Evolutionary conservation across 2,888 invertebrate species (phyloP), one percentile per base, ranked within the genome.

Genomic region (Portevinia maculata): DNA sequence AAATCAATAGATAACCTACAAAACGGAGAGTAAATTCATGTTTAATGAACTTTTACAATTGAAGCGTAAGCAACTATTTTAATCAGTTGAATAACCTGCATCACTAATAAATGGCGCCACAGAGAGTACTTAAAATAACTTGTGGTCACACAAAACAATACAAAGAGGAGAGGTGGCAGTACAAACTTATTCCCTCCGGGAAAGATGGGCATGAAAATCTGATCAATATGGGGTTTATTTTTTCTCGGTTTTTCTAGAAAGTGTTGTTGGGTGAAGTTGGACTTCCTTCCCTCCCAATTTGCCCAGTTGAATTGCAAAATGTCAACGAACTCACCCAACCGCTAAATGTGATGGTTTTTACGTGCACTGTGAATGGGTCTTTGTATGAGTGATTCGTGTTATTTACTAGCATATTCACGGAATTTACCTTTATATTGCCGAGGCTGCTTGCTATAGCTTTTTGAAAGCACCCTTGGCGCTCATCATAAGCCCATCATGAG

Each of bases 281-380:
- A n/a, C 24, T 24, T 52, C 6, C 5, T 13, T 39, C 48, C 32
- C 39, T 30, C 17, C 11, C 17, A 30, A 39, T 39, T 15, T 6
- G 24, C 53, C 24, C 37, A 60, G 34, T 46, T 41, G 48, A 57
- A 60, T 81, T 59, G 59, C 55, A 65, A 70, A 76, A 81, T 81
- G 81, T 81, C 81, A 81, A 81, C 81, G 81, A 81, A 81, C 81
- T 60, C 70, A 53, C 67, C 55, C 24, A 24, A 44, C 59, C 64
- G 64, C 64, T 81, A 57, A 74, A 67, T 74, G 67, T 46, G 17
- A n/a, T 24, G 44, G 30, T 24, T 34, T 39, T 1, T 28, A 21
- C 9, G 24, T 6, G 39, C 9, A 24, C 21, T 4, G 3, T 37
- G 39, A 3, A 44, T 28, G 28, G 9, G n/a, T 7, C n/a, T 30